Evolutionary conservation across 2,113 vertebrate species (phyloP).

Genomic region (Hydrochoerus hydrochaeris): DNA sequence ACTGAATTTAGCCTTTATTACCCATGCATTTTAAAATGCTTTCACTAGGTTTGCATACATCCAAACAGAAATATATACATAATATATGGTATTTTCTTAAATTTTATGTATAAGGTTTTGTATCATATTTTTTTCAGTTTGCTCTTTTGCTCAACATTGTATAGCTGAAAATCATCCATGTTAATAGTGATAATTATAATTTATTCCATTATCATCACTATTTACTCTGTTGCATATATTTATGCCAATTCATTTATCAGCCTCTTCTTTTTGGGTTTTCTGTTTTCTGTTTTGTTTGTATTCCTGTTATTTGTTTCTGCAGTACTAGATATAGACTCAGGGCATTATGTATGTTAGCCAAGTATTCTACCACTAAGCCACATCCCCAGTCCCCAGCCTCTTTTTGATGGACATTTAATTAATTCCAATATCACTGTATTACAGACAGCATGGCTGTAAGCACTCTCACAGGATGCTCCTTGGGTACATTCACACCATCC

Average conservation of each 20-base stretch:
- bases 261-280: not conserved
- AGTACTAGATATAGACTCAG: not conserved
- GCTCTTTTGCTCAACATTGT: not conserved
- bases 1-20: constrained; percentile 40
- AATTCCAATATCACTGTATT: not conserved
- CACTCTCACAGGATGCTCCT: not conserved
- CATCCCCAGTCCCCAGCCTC: not conserved
- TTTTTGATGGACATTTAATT: not conserved
- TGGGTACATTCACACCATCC: not conserved
- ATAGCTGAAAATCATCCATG: not conserved
- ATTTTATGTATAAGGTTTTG: not conserved
- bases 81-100: constrained; percentile 2
- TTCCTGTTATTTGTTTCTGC: not conserved
- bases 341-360: not conserved
- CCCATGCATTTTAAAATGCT: constrained; percentile 4
- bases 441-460: not conserved
- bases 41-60: not conserved
- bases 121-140: not conserved
- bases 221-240: not conserved
- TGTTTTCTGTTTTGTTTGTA: not conserved
- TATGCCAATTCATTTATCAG: not conserved
- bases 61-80: not conserved
- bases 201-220: not conserved
- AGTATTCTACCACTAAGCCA: not conserved
- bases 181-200: not conserved